phyloP scores from a whole-genome alignment of 2,113 vertebrate genomes.

The Tetrax tetrax region DNA sequence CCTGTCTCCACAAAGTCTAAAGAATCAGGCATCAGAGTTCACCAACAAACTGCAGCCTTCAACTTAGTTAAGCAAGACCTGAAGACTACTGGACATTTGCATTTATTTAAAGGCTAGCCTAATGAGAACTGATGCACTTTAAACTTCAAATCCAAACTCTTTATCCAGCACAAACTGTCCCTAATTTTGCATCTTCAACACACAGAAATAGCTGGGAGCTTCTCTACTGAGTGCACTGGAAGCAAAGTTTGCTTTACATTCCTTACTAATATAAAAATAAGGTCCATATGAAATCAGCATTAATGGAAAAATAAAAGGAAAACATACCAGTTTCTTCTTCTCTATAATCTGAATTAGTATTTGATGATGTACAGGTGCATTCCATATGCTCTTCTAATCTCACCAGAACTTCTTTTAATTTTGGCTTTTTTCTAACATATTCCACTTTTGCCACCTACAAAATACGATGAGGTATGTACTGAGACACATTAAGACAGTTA shows the following conservation, averaged over 20 bases:
- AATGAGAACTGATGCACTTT: neutral
- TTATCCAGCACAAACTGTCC: neutral
- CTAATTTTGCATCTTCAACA: constrained; percentile 5
- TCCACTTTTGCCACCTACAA: constrained; percentile 97
- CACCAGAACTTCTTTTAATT: constrained; percentile 97
- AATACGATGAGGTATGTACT: constrained; percentile 36
- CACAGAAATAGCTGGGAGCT: neutral
- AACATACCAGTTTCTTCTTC: constrained; percentile 92
- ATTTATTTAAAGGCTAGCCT: neutral
- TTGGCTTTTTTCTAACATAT: constrained; percentile 92
- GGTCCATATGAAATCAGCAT: constrained; percentile 42
- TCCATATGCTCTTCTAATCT: constrained; percentile 97
- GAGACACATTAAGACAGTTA: constrained; percentile 40
- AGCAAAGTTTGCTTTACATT: neutral
- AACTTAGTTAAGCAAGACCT: constrained; percentile 35
- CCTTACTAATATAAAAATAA: constrained; percentile 22
- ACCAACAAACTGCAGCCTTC: constrained; percentile 15
- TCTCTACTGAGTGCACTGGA: neutral
- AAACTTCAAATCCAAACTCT: neutral
- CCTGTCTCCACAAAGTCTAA: neutral
- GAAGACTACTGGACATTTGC: neutral
- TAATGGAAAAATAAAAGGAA: constrained; percentile 56
- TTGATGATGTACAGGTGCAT: constrained; percentile 86
- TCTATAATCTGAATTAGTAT: constrained; percentile 86
- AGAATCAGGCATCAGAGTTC: constrained; percentile 12